Percentiles rank a stretch among this genome's conserved stretches.
Evolutionary conservation across 2,888 invertebrate genomes (phyloP).

Genomic region (Plebejus argus): DNA sequence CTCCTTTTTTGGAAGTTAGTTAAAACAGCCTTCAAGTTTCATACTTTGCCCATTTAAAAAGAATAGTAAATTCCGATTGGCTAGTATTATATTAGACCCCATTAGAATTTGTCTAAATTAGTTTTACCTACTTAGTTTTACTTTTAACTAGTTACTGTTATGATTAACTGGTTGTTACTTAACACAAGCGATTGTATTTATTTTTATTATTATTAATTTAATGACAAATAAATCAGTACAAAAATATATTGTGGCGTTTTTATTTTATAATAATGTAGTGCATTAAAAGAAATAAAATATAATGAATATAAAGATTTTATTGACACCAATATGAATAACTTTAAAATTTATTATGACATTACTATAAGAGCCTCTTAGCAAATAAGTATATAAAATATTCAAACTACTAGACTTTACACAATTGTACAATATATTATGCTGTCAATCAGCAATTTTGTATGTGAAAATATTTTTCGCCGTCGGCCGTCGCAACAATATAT

Average conservation of each 20-base stretch:
- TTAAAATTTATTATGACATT: not conserved
- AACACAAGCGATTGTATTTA: conserved; percentile 24
- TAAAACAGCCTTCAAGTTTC: not conserved
- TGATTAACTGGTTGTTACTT: not conserved
- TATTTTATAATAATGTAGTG: not conserved
- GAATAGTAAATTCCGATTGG: not conserved
- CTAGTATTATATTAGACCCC: not conserved
- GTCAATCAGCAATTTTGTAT: too few relatives aligned
- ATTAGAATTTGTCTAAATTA: not conserved
- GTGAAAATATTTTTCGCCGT: too few relatives aligned
- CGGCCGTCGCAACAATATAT: too few relatives aligned
- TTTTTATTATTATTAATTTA: conserved; percentile 4
- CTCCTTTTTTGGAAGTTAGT: not conserved
- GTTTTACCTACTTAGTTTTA: not conserved
- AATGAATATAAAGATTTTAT: not conserved
- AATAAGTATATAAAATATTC: conserved; percentile 6
- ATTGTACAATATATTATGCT: too few relatives aligned
- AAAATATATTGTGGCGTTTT: not conserved
- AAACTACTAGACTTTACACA: not conserved
- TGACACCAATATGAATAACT: not conserved
- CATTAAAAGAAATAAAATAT: not conserved
- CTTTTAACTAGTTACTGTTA: not conserved
- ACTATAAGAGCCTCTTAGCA: not conserved
- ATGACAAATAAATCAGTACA: not conserved
- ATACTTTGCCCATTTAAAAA: not conserved